phyloP scores from a whole-genome alignment of 2,888 invertebrate species.

The Philonicus albiceps region DNA sequence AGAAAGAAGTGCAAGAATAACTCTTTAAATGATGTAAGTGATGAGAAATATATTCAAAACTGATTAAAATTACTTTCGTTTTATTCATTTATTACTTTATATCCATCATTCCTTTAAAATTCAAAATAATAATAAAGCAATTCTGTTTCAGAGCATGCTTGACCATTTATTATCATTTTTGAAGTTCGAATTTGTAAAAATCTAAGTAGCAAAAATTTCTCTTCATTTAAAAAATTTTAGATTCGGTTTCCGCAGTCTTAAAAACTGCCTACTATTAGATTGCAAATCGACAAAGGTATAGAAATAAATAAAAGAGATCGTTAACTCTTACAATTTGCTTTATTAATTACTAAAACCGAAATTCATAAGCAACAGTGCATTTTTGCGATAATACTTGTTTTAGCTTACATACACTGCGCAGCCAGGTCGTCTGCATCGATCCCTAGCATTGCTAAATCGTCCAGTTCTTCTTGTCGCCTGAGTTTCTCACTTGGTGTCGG shows the following conservation, averaged over 20 bases:
- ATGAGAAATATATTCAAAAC: neutral
- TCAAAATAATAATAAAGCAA: too few relatives aligned
- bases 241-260: too few relatives aligned
- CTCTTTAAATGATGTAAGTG: neutral
- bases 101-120: too few relatives aligned
- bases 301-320: neutral
- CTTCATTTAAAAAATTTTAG: too few relatives aligned
- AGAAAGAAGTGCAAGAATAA: neutral
- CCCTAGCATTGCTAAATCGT: constrained; percentile 84
- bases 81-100: too few relatives aligned
- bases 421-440: constrained; percentile 80
- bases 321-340: neutral
- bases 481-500: constrained; percentile 63
- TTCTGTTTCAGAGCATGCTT: too few relatives aligned
- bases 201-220: too few relatives aligned
- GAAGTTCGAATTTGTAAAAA: too few relatives aligned
- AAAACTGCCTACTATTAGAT: too few relatives aligned
- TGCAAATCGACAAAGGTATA: neutral
- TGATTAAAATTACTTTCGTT: neutral
- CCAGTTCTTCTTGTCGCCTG: constrained; percentile 66
- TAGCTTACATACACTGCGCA: constrained; percentile 61
- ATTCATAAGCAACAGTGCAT: neutral
- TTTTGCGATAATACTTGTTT: neutral
- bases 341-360: neutral
- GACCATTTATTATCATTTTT: too few relatives aligned